Conservation (phyloP, 2,113 vertebrate species). For the Phylloscopus trochiloides region DNA sequence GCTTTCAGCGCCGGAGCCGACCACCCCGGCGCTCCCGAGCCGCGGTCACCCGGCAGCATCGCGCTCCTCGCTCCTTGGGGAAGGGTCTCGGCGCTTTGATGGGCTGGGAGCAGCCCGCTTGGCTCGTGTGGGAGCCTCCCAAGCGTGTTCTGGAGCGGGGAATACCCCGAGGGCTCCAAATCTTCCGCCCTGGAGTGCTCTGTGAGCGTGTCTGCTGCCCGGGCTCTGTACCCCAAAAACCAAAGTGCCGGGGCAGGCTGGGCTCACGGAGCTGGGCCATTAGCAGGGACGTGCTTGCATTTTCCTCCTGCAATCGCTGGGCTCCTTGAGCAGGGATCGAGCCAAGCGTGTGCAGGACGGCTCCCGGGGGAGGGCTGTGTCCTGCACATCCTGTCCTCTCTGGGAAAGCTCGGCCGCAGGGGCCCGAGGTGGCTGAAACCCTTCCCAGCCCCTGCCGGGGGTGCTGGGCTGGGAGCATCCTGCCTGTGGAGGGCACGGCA, state of each 20-base stretch:
- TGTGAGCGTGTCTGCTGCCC: not conserved
- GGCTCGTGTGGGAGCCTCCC: fast-evolving
- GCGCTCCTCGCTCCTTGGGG: not conserved
- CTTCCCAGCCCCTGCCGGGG: not conserved
- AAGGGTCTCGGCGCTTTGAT: not conserved
- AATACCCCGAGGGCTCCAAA: fast-evolving
- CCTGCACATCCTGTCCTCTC: not conserved
- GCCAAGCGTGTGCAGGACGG: not conserved
- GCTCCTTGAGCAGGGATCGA: fast-evolving
- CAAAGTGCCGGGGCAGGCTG: not conserved
- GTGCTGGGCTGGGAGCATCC: not conserved
- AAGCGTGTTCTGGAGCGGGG: not conserved
- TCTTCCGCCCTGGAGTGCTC: fast-evolving
- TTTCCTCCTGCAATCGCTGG: not conserved
- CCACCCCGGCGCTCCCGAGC: fast-evolving
- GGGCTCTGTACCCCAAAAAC: not conserved
- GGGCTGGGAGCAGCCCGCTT: not conserved
- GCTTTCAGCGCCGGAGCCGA: not conserved
- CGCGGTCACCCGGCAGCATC: not conserved
- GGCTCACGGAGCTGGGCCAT: fast-evolving
- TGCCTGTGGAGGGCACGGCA: not conserved
- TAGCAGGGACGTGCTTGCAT: not conserved
- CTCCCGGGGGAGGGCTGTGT: not conserved
- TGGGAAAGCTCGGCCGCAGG: not conserved
- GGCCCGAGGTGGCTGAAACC: not conserved